A percentile compares a stretch with the other conserved stretches of the same genome.
Evolutionary conservation across 2,888 invertebrate species (phyloP).

Genomic region (Odontocerum albicorne): DNA sequence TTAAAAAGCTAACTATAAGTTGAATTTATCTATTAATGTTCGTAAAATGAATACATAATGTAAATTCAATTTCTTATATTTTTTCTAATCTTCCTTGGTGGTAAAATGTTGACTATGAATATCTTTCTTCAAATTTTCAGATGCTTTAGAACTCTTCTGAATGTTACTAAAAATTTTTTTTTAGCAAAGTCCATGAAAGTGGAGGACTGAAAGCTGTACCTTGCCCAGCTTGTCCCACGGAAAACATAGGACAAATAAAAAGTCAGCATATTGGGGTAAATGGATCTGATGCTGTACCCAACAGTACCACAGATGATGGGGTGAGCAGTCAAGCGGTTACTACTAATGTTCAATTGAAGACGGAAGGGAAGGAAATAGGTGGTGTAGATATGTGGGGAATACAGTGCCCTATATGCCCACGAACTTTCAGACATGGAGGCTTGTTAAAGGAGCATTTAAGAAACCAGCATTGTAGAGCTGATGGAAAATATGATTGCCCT

Average conservation of each 20-base stretch:
- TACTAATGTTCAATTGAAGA: neutral
- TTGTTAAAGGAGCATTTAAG: conserved; percentile 67
- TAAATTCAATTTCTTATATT: too few relatives aligned
- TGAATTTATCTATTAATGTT: too few relatives aligned
- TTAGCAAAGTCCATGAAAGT: conserved; percentile 1
- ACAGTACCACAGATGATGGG: neutral
- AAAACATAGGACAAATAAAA: too few relatives aligned
- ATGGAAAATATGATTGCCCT: conserved; percentile 69
- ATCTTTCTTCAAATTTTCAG: too few relatives aligned
- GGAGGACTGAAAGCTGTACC: conserved; percentile 1
- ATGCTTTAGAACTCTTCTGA: too few relatives aligned
- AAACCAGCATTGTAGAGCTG: conserved; percentile 55
- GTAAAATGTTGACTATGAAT: too few relatives aligned
- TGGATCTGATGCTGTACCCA: neutral
- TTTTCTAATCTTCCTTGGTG: too few relatives aligned
- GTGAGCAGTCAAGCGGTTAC: neutral
- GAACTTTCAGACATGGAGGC: conserved; percentile 66
- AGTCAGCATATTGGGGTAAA: too few relatives aligned
- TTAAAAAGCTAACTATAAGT: too few relatives aligned
- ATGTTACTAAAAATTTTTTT: neutral
- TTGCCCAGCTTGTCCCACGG: conserved; percentile 1
- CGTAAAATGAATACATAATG: too few relatives aligned
- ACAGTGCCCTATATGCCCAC: conserved; percentile 69
- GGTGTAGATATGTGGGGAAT: neutral
- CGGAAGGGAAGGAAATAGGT: neutral